Percentiles rank a stretch among this genome's conserved stretches.
phyloP scores from a whole-genome alignment of 1,140 invertebrate species.

The Cydia amplana region DNA sequence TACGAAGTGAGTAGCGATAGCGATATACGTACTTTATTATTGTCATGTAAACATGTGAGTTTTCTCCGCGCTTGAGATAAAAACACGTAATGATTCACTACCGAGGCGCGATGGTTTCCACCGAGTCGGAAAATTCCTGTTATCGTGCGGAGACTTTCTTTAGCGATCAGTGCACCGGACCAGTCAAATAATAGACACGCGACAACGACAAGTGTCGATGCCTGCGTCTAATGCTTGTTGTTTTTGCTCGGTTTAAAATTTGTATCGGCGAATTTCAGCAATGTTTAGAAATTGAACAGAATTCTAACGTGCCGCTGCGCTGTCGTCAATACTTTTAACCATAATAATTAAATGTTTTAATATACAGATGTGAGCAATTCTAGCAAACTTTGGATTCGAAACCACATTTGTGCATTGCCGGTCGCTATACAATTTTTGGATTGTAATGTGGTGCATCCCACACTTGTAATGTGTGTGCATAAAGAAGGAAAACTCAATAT shows the following conservation, averaged over 20 bases:
- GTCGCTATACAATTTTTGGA: too few species aligned
- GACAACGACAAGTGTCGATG: slow-evolving; percentile 27
- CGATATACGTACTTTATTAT: slow-evolving; percentile 32
- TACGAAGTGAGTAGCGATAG: background rate
- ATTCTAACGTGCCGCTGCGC: too few species aligned
- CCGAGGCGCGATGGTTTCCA: slow-evolving; percentile 70
- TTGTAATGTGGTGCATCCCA: too few species aligned
- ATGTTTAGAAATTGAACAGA: too few species aligned
- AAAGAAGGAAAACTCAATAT: too few species aligned
- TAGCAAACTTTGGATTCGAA: too few species aligned
- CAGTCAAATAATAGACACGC: slow-evolving; percentile 57
- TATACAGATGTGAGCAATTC: too few species aligned
- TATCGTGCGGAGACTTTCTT: slow-evolving; percentile 72
- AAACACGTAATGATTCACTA: slow-evolving; percentile 67
- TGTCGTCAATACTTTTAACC: too few species aligned
- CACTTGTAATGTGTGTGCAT: too few species aligned
- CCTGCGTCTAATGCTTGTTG: background rate
- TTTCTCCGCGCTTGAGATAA: slow-evolving; percentile 64
- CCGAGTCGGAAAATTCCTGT: slow-evolving; percentile 77
- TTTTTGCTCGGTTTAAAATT: background rate
- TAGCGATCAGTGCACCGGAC: slow-evolving; percentile 48
- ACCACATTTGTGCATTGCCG: too few species aligned
- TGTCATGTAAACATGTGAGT: slow-evolving; percentile 43
- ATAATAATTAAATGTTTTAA: too few species aligned
- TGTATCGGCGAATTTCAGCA: background rate